These are phyloP conservation scores for Autographa pulchrina DNA, from an alignment of 2,888 invertebrate species.

Conservation along the genomic window DNA sequence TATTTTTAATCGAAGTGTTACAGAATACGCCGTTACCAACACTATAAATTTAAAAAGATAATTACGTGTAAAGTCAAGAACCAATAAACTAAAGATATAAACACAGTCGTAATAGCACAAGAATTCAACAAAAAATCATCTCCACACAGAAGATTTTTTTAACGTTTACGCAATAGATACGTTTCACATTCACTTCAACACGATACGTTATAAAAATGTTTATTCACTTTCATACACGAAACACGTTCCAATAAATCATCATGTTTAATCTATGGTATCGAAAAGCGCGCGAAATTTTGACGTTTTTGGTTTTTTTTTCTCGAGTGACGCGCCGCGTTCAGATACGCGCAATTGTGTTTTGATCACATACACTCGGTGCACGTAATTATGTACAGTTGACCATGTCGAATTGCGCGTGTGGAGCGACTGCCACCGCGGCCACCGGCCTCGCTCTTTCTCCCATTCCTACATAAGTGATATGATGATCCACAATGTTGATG, in stretches of 20 bases:
- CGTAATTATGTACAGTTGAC: conserved; percentile 85
- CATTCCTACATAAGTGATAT: conserved; percentile 84
- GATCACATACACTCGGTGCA: conserved; percentile 69
- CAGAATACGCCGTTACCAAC: conserved; percentile 42
- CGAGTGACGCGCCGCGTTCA: conserved; percentile 60
- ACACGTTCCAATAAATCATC: conserved; percentile 73
- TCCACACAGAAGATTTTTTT: conserved; percentile 69
- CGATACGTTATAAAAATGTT: conserved; percentile 75
- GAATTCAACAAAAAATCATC: conserved; percentile 70
- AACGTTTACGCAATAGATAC: conserved; percentile 79
- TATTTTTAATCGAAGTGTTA: conserved; percentile 27
- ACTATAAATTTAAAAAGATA: conserved; percentile 15
- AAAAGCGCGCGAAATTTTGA: conserved; percentile 73
- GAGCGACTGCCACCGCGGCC: conserved; percentile 83
- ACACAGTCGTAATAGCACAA: conserved; percentile 57
- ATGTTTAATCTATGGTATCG: conserved; percentile 60
- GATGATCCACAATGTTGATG: conserved; percentile 78
- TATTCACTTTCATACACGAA: conserved; percentile 86
- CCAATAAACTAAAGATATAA: conserved; percentile 38
- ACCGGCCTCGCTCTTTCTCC: conserved; percentile 86
- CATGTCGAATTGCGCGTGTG: conserved; percentile 87
- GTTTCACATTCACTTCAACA: conserved; percentile 87
- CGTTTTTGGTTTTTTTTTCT: conserved; percentile 66
- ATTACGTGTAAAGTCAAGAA: conserved; percentile 40
- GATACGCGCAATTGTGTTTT: conserved; percentile 67